Evolutionary conservation across 2,797 vertebrate genomes (phyloP), one percentile per base, ranked within the genome.

Genomic region (Schizopygopsis malacanthus): DNA sequence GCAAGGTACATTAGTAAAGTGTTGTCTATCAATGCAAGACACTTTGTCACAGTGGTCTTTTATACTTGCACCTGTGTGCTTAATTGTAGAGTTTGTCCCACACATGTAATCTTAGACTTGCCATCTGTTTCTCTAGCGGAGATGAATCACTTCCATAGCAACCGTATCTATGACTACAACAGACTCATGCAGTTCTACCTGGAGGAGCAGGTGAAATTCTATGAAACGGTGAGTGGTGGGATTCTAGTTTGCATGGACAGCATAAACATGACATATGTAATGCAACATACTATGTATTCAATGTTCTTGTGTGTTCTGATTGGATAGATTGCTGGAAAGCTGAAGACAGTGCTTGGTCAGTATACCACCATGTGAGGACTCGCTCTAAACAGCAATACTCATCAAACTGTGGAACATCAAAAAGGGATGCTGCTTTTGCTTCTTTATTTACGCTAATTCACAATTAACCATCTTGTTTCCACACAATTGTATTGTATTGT

Each of bases 111-210:
- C 41, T 81, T 39, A 85, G 28, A 73, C 69, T 28, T 65, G 33
- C 56, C 69, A 39, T 81, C 45, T 81, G 69, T 86, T 70, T 83
- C 56, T 73, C 50, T 76, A 89, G 96, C 96, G 13, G 96, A 97
- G 92, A 97, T 97, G 96, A 97, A 96, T 92, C 96, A 97, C 92
- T 97, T 97, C 88, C 96, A 97, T 89, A 96, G 94, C 91, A 97
- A 97, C 94, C 95, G 96, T 82, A 96, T 96, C 93, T 97, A 97
- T 50, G 96, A 97, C 92, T 97, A 97, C 92, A 97, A 97, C 91
- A 95, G 94, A 15, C 95, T 96, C 89, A 95, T 97, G 87, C 96
- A 95, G 82, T 93, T 96, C 65, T 97, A 96, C 90, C 93, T 97
- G 92, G 95, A 96, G 91, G 95, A 97, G 91, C 96, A 97, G 89